Percentiles rank a stretch among this genome's conserved stretches.
Conservation (phyloP, 2,888 invertebrate genomes). For the Synergus umbraculus region DNA sequence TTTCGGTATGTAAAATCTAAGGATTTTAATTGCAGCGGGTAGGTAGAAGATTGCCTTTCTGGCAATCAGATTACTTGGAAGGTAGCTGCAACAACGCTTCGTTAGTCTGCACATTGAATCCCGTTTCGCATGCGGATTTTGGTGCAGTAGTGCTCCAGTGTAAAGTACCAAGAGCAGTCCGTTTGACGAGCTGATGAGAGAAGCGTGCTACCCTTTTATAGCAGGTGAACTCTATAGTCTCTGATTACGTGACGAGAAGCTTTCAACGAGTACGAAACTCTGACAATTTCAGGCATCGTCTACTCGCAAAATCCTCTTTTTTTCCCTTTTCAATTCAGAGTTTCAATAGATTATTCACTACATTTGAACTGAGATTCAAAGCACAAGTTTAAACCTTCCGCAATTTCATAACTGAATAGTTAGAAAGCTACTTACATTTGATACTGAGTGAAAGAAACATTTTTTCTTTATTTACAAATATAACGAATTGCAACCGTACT, state of each 20-base stretch:
- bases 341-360: not conserved
- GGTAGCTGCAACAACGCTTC: too few relatives aligned
- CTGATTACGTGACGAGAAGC: not conserved
- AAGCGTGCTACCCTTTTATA: not conserved
- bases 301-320: not conserved
- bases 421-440: too few relatives aligned
- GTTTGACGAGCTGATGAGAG: slow-evolving; percentile 4
- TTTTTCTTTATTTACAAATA: too few relatives aligned
- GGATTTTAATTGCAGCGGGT: too few relatives aligned
- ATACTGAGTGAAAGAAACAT: too few relatives aligned
- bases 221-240: slow-evolving; percentile 15
- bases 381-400: not conserved
- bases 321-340: not conserved
- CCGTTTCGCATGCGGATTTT: not conserved
- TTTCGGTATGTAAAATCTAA: too few relatives aligned
- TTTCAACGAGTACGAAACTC: not conserved
- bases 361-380: not conserved
- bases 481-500: too few relatives aligned
- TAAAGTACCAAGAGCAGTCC: not conserved
- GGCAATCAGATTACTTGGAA: too few relatives aligned
- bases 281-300: not conserved
- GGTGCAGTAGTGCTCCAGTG: not conserved
- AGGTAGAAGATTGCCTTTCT: too few relatives aligned
- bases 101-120: not conserved
- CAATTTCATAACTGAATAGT: too few relatives aligned